Evolutionary conservation across 2,113 vertebrate genomes (phyloP).

Genomic region (Okapia johnstoni): DNA sequence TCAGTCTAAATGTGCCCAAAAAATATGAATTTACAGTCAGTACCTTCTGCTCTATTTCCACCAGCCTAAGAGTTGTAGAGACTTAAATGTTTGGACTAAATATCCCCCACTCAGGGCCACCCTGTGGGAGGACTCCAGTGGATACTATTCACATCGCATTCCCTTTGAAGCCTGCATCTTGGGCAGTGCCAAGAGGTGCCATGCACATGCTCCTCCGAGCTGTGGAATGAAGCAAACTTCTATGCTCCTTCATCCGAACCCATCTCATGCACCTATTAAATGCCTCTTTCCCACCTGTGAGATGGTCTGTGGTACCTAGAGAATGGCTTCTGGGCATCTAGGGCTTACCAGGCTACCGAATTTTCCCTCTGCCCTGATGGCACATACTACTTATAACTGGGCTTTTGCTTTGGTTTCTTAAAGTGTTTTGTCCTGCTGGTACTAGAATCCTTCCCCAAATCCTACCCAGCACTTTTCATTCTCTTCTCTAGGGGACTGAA

Average conservation of each 20-base stretch:
- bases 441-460: background rate
- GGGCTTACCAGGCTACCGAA: background rate
- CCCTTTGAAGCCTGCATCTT: background rate
- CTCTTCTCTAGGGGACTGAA: background rate
- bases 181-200: background rate
- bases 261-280: background rate
- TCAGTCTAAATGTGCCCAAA: background rate
- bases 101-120: background rate
- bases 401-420: slow-evolving; percentile 8
- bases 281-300: background rate
- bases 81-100: background rate
- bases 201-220: background rate
- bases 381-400: background rate
- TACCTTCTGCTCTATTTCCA: background rate
- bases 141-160: background rate
- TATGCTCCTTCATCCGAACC: background rate
- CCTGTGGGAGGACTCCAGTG: background rate
- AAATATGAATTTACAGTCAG: background rate
- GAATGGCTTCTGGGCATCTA: background rate
- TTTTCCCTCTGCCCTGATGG: background rate
- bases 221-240: background rate
- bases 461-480: background rate
- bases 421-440: background rate
- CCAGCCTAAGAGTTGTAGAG: background rate
- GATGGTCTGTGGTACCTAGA: background rate